Conservation (phyloP, 2,888 invertebrate species). For the Dorcus hopei region DNA sequence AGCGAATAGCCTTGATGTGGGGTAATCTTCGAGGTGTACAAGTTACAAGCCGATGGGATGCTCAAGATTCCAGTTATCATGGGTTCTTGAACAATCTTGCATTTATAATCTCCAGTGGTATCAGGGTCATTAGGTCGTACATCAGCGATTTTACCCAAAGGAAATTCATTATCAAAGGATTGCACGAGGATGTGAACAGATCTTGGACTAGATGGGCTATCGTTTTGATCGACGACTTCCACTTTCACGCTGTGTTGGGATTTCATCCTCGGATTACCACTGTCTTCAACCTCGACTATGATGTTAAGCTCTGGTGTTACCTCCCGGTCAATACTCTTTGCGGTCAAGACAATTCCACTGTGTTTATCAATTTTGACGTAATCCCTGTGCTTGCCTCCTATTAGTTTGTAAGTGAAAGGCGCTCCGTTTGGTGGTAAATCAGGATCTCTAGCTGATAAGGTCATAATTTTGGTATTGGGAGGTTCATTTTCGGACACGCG, state of each 20-base stretch:
- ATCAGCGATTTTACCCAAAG: conserved; percentile 82
- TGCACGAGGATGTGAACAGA: conserved; percentile 78
- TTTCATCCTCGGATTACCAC: conserved; percentile 77
- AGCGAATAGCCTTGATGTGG: conserved; percentile 73
- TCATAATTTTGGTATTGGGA: conserved; percentile 77
- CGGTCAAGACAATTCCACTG: conserved; percentile 77
- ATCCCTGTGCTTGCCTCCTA: conserved; percentile 75
- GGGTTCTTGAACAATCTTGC: conserved; percentile 69
- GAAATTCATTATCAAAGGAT: conserved; percentile 71
- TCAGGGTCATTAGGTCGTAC: conserved; percentile 92
- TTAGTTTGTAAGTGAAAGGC: conserved; percentile 77
- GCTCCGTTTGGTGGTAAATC: conserved; percentile 89
- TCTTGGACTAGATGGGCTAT: conserved; percentile 82
- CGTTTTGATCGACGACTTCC: conserved; percentile 82
- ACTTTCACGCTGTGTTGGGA: conserved; percentile 76
- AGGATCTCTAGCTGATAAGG: conserved; percentile 82
- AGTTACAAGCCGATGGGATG: conserved; percentile 75
- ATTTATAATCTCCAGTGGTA: conserved; percentile 83
- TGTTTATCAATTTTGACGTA: conserved; percentile 75
- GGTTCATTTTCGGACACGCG: conserved; percentile 85
- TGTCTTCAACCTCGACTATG: conserved; percentile 83
- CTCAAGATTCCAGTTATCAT: conserved; percentile 60
- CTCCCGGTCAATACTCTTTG: conserved; percentile 79
- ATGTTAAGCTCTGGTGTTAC: conserved; percentile 70
- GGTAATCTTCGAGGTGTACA: conserved; percentile 70